These are phyloP conservation scores for Alauda arvensis DNA, from an alignment of 2,797 vertebrate genomes.

Conservation along the genomic window DNA sequence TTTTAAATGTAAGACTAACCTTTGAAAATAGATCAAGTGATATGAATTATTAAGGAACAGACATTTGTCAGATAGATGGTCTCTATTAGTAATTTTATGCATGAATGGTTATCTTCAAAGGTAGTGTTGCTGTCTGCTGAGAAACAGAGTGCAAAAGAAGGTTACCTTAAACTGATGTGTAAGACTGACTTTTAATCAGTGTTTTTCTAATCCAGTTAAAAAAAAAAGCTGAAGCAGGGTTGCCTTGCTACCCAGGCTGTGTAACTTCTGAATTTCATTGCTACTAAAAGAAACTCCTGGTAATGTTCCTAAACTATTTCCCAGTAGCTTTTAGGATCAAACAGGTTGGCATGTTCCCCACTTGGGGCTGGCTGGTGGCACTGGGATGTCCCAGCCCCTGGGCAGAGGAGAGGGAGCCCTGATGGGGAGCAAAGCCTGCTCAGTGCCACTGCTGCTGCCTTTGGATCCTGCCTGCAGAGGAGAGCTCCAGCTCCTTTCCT, in stretches of 20 bases:
- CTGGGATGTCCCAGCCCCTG: not conserved
- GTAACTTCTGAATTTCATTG: not conserved
- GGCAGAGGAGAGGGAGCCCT: not conserved
- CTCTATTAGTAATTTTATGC: slow-evolving; percentile 73
- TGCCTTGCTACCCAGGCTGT: not conserved
- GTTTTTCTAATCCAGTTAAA: slow-evolving; percentile 44
- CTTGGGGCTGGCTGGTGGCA: not conserved
- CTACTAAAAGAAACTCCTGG: not conserved
- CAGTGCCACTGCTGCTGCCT: not conserved
- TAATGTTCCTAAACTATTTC: not conserved
- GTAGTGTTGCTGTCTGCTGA: slow-evolving; percentile 35
- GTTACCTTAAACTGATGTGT: slow-evolving; percentile 49
- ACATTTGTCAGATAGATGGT: slow-evolving; percentile 67
- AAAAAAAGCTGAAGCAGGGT: slow-evolving; percentile 24
- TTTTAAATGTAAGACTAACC: slow-evolving; percentile 76
- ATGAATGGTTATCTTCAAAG: slow-evolving; percentile 61
- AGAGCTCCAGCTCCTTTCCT: not conserved
- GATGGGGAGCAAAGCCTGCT: fast-evolving
- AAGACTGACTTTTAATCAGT: slow-evolving; percentile 59
- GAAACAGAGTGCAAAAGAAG: slow-evolving; percentile 42
- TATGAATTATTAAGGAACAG: slow-evolving; percentile 73
- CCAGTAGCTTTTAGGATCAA: not conserved
- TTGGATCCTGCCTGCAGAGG: not conserved
- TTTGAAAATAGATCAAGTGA: slow-evolving; percentile 76
- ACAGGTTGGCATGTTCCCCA: not conserved